These are phyloP conservation scores for Ictalurus furcatus DNA, from an alignment of 2,113 vertebrate genomes.

Conservation along the genomic window DNA sequence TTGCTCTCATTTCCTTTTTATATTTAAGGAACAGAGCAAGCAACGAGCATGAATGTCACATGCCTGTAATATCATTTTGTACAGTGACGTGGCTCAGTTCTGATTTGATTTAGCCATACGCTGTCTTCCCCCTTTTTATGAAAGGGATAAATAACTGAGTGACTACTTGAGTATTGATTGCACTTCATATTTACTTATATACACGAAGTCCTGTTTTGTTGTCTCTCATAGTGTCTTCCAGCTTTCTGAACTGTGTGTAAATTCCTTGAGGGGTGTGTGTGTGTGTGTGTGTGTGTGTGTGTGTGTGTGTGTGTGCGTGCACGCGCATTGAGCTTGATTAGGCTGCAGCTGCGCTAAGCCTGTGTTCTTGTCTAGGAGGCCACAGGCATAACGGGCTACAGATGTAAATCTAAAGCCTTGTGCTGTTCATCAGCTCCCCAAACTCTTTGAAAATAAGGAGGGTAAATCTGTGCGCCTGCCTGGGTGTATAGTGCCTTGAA, in stretches of 20 bases:
- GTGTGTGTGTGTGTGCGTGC: neutral
- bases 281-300: neutral
- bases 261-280: neutral
- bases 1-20: slow-evolving; percentile 73
- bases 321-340: slow-evolving; percentile 62
- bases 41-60: slow-evolving; percentile 52
- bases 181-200: neutral
- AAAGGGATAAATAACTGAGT: neutral
- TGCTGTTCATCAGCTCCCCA: slow-evolving; percentile 69
- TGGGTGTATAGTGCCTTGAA: slow-evolving; percentile 24
- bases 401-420: slow-evolving; percentile 76
- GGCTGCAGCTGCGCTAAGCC: slow-evolving; percentile 70
- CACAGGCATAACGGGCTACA: slow-evolving; percentile 72
- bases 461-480: slow-evolving; percentile 59
- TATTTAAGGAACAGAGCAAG: slow-evolving; percentile 68
- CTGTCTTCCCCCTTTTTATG: neutral
- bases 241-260: slow-evolving; percentile 13
- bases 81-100: neutral
- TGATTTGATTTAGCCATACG: neutral
- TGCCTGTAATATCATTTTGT: slow-evolving; percentile 36
- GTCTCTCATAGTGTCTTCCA: neutral
- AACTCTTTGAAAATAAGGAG: slow-evolving; percentile 73
- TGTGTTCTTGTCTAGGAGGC: slow-evolving; percentile 68
- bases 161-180: neutral
- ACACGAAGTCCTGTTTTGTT: neutral